Percentiles rank a stretch among this genome's conserved stretches.
Conservation (phyloP, 2,888 invertebrate species). For the Neria commutata region DNA sequence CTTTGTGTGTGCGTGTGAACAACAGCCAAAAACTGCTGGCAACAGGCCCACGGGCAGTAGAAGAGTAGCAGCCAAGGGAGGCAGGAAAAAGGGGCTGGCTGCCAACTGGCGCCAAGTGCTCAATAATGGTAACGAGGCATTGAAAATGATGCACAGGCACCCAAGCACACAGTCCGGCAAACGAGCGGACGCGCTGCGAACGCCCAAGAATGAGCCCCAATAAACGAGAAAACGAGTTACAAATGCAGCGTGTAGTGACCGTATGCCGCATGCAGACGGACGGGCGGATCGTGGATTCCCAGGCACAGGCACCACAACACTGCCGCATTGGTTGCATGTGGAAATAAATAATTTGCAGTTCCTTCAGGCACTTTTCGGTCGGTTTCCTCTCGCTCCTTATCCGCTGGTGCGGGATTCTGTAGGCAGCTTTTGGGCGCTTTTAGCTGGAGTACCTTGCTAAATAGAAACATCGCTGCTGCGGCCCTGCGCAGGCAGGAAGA, state of each 20-base stretch:
- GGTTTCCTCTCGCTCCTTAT: conserved; percentile 4
- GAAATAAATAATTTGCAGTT: conserved; percentile 22
- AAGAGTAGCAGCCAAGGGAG: conserved; percentile 10
- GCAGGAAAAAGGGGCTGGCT: conserved; percentile 45
- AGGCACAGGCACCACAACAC: conserved; percentile 2
- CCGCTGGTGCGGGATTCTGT: conserved; percentile 10
- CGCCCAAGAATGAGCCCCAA: not conserved
- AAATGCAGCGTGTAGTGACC: not conserved
- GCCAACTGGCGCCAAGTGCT: conserved; percentile 62
- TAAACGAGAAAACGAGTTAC: not conserved
- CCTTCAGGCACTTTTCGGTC: not conserved
- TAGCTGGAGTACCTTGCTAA: no score
- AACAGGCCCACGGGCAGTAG: not conserved
- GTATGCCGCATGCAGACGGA: not conserved
- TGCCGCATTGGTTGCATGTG: not conserved
- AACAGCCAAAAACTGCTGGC: not conserved
- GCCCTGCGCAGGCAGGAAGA: not conserved
- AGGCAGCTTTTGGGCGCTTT: conserved; percentile 6
- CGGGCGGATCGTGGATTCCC: conserved; percentile 7
- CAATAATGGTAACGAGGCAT: conserved; percentile 61
- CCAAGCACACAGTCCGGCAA: conserved; percentile 3
- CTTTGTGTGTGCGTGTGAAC: not conserved
- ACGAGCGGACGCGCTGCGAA: not conserved
- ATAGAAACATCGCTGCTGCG: conserved; percentile 3
- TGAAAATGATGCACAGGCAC: conserved; percentile 43